These are phyloP conservation scores for Eptatretus burgeri DNA, from an alignment of 2,113 vertebrate genomes.

Conservation along the genomic window DNA sequence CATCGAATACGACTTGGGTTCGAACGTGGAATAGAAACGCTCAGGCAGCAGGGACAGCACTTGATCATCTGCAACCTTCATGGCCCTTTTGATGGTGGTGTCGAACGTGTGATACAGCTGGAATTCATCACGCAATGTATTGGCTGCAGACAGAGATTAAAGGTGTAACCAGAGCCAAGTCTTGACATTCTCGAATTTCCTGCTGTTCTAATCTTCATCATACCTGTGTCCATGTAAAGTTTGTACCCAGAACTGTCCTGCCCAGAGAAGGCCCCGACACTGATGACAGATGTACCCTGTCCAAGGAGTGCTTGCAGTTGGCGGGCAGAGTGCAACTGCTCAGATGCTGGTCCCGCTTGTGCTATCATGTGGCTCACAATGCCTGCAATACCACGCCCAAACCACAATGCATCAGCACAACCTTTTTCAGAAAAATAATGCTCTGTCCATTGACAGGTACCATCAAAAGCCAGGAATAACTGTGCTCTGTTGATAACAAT, in stretches of 20 bases:
- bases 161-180: too few species aligned
- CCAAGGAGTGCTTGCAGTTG: conserved; percentile 61
- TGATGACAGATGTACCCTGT: conserved; percentile 52
- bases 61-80: conserved; percentile 37
- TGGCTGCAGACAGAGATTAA: conserved; percentile 22
- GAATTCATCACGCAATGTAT: conserved; percentile 56
- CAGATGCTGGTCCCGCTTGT: conserved; percentile 65
- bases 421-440: rapidly evolving
- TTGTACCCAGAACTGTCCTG: conserved; percentile 35
- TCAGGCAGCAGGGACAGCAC: conserved; percentile 51
- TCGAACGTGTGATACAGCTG: conserved; percentile 62
- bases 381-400: conserved; percentile 28
- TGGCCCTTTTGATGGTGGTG: conserved; percentile 29
- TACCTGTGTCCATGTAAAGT: conserved; percentile 58
- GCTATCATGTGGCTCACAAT: conserved; percentile 67
- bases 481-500: too few species aligned
- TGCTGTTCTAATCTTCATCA: conserved; percentile 11
- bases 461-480: too few species aligned
- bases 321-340: conserved; percentile 39
- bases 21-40: conserved; percentile 53
- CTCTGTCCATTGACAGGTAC: background rate
- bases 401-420: background rate
- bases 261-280: conserved; percentile 40
- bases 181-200: too few species aligned
- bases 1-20: conserved; percentile 25